phyloP scores from a whole-genome alignment of 2,113 vertebrate genomes.

The Dasypus novemcinctus region DNA sequence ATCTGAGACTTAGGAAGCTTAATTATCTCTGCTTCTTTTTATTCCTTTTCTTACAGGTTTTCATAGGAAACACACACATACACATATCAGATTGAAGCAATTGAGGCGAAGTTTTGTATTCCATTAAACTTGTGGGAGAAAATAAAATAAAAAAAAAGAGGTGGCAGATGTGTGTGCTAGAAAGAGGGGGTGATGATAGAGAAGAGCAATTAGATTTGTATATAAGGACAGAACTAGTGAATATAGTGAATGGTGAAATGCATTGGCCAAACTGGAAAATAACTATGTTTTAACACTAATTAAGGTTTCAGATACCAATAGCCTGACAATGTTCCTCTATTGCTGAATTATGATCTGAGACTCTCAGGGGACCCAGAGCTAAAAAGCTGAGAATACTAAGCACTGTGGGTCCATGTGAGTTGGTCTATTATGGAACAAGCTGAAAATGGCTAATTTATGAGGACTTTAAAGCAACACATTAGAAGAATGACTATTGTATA shows the following conservation, averaged over 20 bases:
- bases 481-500: conserved; percentile 72
- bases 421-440: conserved; percentile 24
- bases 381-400: neutral
- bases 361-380: conserved; percentile 4
- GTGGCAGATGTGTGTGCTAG: neutral
- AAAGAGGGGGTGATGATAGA: neutral
- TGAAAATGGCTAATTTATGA: conserved; percentile 57
- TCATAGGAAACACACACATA: neutral
- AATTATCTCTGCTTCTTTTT: neutral
- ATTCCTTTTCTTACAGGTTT: neutral
- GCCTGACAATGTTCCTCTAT: neutral
- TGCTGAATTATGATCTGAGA: conserved; percentile 13
- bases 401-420: neutral
- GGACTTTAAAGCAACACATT: conserved; percentile 22
- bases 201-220: neutral
- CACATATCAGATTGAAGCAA: neutral
- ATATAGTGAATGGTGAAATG: neutral
- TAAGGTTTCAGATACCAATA: neutral
- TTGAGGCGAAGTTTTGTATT: neutral
- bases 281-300: neutral
- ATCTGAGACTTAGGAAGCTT: neutral
- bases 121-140: neutral
- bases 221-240: neutral
- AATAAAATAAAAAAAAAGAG: neutral
- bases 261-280: neutral